phyloP scores from a whole-genome alignment of 2,888 invertebrate genomes.

The Pachymerium ferrugineum region DNA sequence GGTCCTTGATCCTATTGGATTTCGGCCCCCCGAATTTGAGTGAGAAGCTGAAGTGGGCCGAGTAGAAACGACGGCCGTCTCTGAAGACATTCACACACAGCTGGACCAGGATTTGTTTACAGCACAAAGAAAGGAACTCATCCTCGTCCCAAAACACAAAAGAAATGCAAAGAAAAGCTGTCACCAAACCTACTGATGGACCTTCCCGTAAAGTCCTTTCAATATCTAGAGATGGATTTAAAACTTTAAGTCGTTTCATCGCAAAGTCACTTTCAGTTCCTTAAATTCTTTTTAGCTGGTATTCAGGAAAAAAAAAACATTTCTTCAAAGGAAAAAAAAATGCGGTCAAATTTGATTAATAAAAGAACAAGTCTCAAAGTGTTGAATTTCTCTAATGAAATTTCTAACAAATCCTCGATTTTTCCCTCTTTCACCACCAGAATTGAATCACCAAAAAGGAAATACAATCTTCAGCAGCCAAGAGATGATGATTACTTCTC shows the following conservation, averaged over 20 bases:
- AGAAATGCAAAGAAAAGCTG: slow-evolving; percentile 27
- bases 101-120: slow-evolving; percentile 25
- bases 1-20: slow-evolving; percentile 11
- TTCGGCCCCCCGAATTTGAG: slow-evolving; percentile 16
- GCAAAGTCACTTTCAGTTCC: neutral
- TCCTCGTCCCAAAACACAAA: neutral
- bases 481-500: neutral
- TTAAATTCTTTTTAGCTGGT: too few relatives aligned
- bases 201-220: neutral
- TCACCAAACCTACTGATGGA: neutral
- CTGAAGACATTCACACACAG: slow-evolving; percentile 5
- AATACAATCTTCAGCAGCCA: neutral
- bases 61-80: neutral
- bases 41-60: neutral
- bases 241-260: neutral
- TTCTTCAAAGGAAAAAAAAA: neutral
- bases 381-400: slow-evolving; percentile 19
- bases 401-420: neutral
- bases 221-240: neutral
- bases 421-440: neutral
- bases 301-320: neutral
- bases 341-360: neutral
- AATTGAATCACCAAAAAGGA: neutral
- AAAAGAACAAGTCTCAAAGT: neutral
- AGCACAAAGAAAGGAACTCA: slow-evolving; percentile 10